These are phyloP conservation scores for Leptinotarsa undecemlineata DNA, from an alignment of 1,140 invertebrate species.

Conservation along the genomic window DNA sequence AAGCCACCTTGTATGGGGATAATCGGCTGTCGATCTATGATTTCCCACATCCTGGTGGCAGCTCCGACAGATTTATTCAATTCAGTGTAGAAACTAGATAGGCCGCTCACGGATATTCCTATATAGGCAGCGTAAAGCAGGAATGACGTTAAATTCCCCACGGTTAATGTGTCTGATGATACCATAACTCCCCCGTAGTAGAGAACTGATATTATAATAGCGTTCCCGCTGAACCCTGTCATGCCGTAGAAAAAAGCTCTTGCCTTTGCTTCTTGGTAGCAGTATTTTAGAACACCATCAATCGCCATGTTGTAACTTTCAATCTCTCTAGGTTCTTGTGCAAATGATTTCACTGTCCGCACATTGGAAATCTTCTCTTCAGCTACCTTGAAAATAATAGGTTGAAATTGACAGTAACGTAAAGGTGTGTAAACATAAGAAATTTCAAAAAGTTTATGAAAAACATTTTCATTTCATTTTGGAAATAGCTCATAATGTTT, in stretches of 20 bases:
- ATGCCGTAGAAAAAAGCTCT: slow-evolving; percentile 90
- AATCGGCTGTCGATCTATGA: slow-evolving; percentile 78
- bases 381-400: slow-evolving; percentile 59
- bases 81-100: slow-evolving; percentile 91
- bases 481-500: no score
- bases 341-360: slow-evolving; percentile 91
- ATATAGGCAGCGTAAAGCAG: slow-evolving; percentile 91
- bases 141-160: slow-evolving; percentile 90
- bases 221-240: slow-evolving; percentile 91
- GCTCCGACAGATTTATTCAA: slow-evolving; percentile 92
- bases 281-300: slow-evolving; percentile 74
- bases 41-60: slow-evolving; percentile 83
- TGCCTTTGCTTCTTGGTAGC: slow-evolving; percentile 85
- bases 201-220: slow-evolving; percentile 87
- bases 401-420: slow-evolving; percentile 54
- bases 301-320: slow-evolving; percentile 72
- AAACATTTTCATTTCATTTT: no score
- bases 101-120: slow-evolving; percentile 82
- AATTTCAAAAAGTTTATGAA: slow-evolving; percentile 4
- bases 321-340: slow-evolving; percentile 81
- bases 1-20: slow-evolving; percentile 71
- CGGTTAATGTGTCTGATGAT: slow-evolving; percentile 76
- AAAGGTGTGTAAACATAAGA: neutral
- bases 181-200: slow-evolving; percentile 94
- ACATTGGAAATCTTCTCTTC: slow-evolving; percentile 94